Conservation (phyloP, 2,888 invertebrate genomes). For the Gnatocerus cornutus region DNA sequence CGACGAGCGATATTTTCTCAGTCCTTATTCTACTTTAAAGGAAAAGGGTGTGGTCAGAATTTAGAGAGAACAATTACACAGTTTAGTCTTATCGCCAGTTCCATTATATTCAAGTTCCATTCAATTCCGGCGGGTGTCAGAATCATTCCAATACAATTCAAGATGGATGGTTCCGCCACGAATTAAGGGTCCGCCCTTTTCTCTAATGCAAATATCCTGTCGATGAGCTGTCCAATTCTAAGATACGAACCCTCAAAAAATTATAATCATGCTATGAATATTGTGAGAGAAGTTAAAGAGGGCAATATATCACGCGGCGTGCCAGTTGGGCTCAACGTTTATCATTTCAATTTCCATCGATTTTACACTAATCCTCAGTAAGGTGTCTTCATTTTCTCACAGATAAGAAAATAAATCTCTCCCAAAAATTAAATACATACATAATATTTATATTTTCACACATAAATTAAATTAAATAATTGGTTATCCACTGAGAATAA, state of each 20-base stretch:
- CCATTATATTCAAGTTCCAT: conserved; percentile 65
- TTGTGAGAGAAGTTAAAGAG: conserved; percentile 14
- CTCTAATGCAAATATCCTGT: conserved; percentile 66
- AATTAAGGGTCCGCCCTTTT: conserved; percentile 60
- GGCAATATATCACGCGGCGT: background rate
- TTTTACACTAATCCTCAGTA: too few relatives aligned
- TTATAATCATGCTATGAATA: conserved; percentile 47
- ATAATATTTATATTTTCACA: too few relatives aligned
- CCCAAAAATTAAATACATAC: too few relatives aligned
- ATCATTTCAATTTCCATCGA: conserved; percentile 27
- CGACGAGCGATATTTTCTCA: background rate
- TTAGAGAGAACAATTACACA: conserved; percentile 64
- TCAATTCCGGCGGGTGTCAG: conserved; percentile 66
- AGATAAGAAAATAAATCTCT: too few relatives aligned
- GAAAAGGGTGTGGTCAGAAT: conserved; percentile 54
- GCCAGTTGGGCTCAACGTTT: conserved; percentile 7
- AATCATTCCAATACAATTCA: conserved; percentile 67
- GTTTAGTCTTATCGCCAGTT: conserved; percentile 65
- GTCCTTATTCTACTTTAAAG: conserved; percentile 9
- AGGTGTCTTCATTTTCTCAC: too few relatives aligned
- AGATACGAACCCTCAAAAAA: conserved; percentile 58
- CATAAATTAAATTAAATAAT: too few relatives aligned
- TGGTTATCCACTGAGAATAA: too few relatives aligned
- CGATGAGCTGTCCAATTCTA: conserved; percentile 59
- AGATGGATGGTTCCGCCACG: conserved; percentile 65